phyloP scores from a whole-genome alignment of 2,888 invertebrate species.

The Cacoxenus indagator region DNA sequence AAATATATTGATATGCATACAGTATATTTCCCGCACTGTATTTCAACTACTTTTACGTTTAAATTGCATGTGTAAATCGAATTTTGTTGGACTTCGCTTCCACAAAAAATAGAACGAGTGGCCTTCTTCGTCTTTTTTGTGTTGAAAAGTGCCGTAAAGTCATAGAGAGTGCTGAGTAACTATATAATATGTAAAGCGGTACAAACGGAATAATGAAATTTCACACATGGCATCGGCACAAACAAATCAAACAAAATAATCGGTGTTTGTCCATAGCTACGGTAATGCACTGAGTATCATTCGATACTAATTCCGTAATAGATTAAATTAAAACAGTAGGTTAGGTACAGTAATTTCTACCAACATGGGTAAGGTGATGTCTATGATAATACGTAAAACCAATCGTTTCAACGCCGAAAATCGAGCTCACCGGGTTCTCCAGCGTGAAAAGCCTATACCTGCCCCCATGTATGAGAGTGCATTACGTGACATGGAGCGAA shows the following conservation, averaged over 20 bases:
- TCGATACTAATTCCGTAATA: too few relatives aligned
- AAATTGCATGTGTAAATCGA: background rate
- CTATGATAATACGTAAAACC: constrained; percentile 74
- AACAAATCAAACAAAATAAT: too few relatives aligned
- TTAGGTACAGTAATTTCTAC: background rate
- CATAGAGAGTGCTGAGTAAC: background rate
- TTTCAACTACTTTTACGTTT: background rate
- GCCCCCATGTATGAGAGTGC: constrained; percentile 80
- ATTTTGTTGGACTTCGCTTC: background rate
- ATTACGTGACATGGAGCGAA: constrained; percentile 76
- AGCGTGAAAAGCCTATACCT: constrained; percentile 76
- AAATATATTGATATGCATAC: background rate
- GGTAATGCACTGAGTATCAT: too few relatives aligned
- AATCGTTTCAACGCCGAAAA: constrained; percentile 82
- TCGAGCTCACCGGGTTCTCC: constrained; percentile 80
- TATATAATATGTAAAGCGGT: too few relatives aligned
- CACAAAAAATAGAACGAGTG: background rate
- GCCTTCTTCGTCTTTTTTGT: background rate
- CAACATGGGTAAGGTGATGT: constrained; percentile 78
- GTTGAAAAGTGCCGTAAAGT: background rate
- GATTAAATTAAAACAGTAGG: too few relatives aligned
- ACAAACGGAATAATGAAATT: too few relatives aligned
- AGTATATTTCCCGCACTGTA: background rate
- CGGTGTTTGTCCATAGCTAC: too few relatives aligned
- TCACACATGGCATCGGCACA: too few relatives aligned